These are phyloP conservation scores for Luscinia luscinia DNA, from an alignment of 2,797 vertebrate genomes.

Conservation along the genomic window DNA sequence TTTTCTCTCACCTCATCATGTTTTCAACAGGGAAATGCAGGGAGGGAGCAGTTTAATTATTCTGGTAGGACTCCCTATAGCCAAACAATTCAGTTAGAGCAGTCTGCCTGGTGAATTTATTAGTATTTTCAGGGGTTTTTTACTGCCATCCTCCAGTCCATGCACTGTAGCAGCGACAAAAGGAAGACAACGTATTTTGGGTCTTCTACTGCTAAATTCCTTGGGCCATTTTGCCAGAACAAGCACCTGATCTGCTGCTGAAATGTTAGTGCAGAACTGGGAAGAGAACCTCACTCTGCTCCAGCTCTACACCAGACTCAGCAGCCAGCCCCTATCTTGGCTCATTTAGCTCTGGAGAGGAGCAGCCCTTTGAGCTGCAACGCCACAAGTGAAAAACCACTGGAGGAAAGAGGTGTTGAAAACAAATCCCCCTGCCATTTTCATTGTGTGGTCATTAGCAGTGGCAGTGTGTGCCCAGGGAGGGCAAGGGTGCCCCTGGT, in stretches of 20 bases:
- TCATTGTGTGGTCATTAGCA: conserved; percentile 41
- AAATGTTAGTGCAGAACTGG: background rate
- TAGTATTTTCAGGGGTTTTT: background rate
- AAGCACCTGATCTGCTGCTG: background rate
- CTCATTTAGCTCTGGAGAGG: background rate
- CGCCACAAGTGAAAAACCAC: conserved; percentile 18
- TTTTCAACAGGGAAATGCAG: background rate
- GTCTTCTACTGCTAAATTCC: background rate
- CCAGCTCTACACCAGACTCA: background rate
- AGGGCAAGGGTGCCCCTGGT: conserved; percentile 3
- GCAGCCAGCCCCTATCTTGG: background rate
- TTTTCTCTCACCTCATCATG: background rate
- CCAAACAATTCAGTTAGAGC: background rate
- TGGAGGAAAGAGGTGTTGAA: conserved; percentile 43
- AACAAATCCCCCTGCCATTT: conserved; percentile 42
- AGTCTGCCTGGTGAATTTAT: background rate
- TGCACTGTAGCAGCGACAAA: background rate
- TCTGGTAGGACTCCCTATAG: background rate
- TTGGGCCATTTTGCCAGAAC: background rate
- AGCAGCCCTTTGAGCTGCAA: background rate
- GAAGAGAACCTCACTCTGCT: background rate
- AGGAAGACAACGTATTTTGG: background rate
- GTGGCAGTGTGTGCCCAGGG: background rate
- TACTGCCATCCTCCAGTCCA: background rate
- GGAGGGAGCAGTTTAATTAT: background rate